Percentiles rank a stretch among this genome's conserved stretches.
Evolutionary conservation across 2,888 invertebrate genomes (phyloP).

Genomic region (Scrobipalpa atriplicella): DNA sequence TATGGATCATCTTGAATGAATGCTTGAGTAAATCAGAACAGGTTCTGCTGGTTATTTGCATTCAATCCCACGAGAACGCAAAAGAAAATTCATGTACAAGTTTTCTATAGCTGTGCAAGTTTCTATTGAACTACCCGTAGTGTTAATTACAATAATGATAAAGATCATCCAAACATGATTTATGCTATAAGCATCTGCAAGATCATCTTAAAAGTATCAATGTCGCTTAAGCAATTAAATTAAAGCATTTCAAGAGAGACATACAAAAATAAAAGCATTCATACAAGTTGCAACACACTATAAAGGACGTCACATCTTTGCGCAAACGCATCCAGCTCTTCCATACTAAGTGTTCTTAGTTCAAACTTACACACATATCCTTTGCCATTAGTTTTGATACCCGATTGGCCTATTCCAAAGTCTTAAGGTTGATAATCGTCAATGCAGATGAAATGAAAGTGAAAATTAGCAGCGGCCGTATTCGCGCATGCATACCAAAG

Average conservation of each 20-base stretch:
- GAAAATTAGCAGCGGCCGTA: slow-evolving; percentile 38
- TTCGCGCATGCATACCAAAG: slow-evolving; percentile 51
- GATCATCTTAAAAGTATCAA: not conserved
- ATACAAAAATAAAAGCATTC: slow-evolving; percentile 35
- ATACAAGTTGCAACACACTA: slow-evolving; percentile 49
- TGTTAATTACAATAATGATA: not conserved
- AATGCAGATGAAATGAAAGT: slow-evolving; percentile 21
- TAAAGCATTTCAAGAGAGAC: not conserved
- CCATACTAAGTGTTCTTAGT: slow-evolving; percentile 48
- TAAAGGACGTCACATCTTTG: slow-evolving; percentile 58
- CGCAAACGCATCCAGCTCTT: slow-evolving; percentile 51
- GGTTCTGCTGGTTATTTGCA: not conserved
- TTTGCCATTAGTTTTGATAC: slow-evolving; percentile 18
- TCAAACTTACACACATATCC: slow-evolving; percentile 26
- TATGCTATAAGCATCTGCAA: not conserved
- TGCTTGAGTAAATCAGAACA: slow-evolving; percentile 11
- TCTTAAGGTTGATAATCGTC: slow-evolving; percentile 6
- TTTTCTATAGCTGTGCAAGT: not conserved
- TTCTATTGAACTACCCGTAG: not conserved
- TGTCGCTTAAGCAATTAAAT: slow-evolving; percentile 3
- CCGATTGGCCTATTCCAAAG: slow-evolving; percentile 3
- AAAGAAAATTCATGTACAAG: not conserved
- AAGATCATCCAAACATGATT: not conserved
- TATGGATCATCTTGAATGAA: slow-evolving; percentile 16
- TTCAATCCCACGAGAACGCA: not conserved